These are phyloP conservation scores for Daubentonia madagascariensis DNA, from an alignment of 2,113 vertebrate species.

Conservation along the genomic window DNA sequence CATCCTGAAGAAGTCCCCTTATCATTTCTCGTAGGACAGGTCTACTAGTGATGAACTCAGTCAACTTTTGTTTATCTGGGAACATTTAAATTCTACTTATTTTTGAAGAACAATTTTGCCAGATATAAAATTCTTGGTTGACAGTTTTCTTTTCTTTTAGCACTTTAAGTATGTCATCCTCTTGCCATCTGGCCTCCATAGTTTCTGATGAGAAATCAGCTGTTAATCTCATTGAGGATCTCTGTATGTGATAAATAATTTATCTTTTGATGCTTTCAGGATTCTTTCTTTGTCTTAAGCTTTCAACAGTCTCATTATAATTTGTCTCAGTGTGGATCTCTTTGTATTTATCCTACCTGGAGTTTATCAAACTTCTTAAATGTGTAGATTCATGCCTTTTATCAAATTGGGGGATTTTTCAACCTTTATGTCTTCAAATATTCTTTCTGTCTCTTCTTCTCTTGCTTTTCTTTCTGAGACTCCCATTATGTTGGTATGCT, in stretches of 20 bases:
- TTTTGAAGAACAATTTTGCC: background rate
- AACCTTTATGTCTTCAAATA: background rate
- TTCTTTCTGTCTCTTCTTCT: background rate
- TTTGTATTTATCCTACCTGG: background rate
- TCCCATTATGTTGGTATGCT: background rate
- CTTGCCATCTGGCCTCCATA: background rate
- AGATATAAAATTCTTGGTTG: background rate
- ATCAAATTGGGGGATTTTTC: background rate
- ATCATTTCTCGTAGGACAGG: background rate
- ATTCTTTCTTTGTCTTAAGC: background rate
- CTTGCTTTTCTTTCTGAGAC: background rate
- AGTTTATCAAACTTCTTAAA: background rate
- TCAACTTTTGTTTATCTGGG: background rate
- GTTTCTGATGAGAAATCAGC: background rate
- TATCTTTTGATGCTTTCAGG: background rate
- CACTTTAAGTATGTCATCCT: background rate
- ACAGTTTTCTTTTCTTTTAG: background rate
- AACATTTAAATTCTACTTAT: background rate
- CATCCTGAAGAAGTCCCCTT: background rate
- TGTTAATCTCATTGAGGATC: background rate
- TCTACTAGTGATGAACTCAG: background rate
- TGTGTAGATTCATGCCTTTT: background rate
- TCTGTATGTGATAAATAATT: background rate
- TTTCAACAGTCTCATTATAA: background rate
- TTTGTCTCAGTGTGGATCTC: background rate